A percentile compares a stretch with the other conserved stretches of the same genome.
phyloP scores from a whole-genome alignment of 2,113 vertebrate species.

The Oxyura jamaicensis region DNA sequence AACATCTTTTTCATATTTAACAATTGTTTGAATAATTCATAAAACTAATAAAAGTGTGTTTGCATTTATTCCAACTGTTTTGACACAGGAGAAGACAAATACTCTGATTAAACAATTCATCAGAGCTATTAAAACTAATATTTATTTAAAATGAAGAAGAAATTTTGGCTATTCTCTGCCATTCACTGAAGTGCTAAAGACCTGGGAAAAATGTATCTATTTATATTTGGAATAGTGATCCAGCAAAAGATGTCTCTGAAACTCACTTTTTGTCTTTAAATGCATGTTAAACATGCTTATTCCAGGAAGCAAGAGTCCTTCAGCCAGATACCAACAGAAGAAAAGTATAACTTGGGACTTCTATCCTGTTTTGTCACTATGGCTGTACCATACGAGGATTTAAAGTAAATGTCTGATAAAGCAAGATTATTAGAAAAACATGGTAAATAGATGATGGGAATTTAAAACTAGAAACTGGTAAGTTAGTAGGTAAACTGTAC shows the following conservation, averaged over 20 bases:
- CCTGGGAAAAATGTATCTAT: background rate
- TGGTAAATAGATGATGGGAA: background rate
- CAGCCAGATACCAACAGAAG: background rate
- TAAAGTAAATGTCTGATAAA: background rate
- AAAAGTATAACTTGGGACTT: background rate
- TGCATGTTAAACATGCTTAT: background rate
- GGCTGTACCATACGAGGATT: background rate
- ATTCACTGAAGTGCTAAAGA: conserved; percentile 7
- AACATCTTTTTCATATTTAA: background rate
- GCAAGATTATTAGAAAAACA: background rate
- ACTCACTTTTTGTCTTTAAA: background rate
- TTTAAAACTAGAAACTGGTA: background rate
- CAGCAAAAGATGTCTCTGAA: background rate
- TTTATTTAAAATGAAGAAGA: conserved; percentile 23
- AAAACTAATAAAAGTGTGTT: background rate
- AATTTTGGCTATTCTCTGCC: background rate
- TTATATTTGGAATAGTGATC: background rate
- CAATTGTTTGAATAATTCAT: background rate
- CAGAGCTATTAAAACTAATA: conserved; percentile 20
- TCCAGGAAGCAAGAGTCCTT: background rate
- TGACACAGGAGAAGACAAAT: background rate
- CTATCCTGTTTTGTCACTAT: background rate
- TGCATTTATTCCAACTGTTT: conserved; percentile 20
- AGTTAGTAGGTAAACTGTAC: background rate
- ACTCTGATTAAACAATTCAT: background rate